Evolutionary conservation across 2,797 vertebrate genomes (phyloP), one percentile per base, ranked within the genome.

Genomic region (Jordanella pulchra): DNA sequence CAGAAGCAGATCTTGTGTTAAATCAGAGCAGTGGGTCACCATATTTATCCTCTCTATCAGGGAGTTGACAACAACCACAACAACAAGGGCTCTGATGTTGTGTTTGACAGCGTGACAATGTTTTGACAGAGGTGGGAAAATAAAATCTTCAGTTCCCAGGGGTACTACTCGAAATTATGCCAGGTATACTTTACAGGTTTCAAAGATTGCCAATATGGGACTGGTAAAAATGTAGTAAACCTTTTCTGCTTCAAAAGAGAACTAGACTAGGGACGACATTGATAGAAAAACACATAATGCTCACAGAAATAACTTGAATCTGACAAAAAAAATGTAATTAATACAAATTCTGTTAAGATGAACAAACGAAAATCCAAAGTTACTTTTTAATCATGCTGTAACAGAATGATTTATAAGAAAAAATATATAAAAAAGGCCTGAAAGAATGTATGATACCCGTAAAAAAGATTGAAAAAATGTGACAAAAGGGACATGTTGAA

Each of bases 11-110:
- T 74, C 72, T 61, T 15, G 21, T 17, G 78, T 82, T 75, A 63
- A 77, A 82, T 66, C 44, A 7, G 80, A 85, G 77, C 81, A 84
- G 78, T 77, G 76, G 69, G 65, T 73, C 66, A 79, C 56, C 85
- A 77, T 77, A 75, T 84, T 83, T 75, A 78, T 61, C 69, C 71
- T 68, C 71, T 87, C 77, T 72, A 54, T 84, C 72, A 73, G 72
- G 15, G 30, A 53, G 67, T 35, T 69, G 53, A 79, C 69, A 18
- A 10, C 53, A 79, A 69, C 54, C 44, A 12, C 65, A 79, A 15
- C 27, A 75, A 28, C 30, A 44, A 65, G 58, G 5, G 61, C 60
- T 75, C 69, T 77, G 51, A 67, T 3, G 72, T 58, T 71, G 30
- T 80, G 7, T 55, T 47, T 54, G 65, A 72, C 69, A 75, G 58